phyloP scores from a whole-genome alignment of 2,797 vertebrate genomes.

The Lepilemur septentrionalis region DNA sequence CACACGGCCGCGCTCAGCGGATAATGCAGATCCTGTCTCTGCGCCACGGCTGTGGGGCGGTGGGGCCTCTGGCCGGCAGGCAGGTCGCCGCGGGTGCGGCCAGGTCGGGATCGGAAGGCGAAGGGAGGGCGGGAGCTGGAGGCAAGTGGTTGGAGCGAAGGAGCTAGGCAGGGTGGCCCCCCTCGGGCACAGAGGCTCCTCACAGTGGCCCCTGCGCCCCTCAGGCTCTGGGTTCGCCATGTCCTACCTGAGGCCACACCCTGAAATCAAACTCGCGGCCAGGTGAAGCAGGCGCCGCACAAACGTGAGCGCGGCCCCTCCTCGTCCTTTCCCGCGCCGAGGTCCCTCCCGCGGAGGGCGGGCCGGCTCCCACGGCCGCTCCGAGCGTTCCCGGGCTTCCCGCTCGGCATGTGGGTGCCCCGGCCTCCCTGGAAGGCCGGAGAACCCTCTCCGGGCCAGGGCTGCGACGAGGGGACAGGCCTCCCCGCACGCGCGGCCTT shows the following conservation, averaged over 20 bases:
- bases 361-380: not conserved
- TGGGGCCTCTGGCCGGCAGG: not conserved
- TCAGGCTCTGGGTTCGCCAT: slow-evolving; percentile 79
- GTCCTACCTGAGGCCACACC: slow-evolving; percentile 87
- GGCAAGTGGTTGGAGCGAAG: not conserved
- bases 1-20: not conserved
- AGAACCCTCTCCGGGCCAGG: not conserved
- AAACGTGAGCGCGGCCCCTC: slow-evolving; percentile 82
- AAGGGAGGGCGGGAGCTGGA: not conserved
- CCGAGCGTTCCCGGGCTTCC: not conserved
- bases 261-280: slow-evolving; percentile 84
- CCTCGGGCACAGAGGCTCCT: not conserved
- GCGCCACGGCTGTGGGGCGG: slow-evolving; percentile 29
- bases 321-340: slow-evolving; percentile 80
- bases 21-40: not conserved
- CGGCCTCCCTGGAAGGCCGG: not conserved
- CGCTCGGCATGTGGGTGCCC: slow-evolving; percentile 52
- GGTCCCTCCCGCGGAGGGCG: slow-evolving; percentile 75
- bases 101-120: not conserved
- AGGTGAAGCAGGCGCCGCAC: slow-evolving; percentile 82
- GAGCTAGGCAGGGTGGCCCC: not conserved
- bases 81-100: slow-evolving; percentile 27
- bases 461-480: not conserved
- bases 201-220: slow-evolving; percentile 61
- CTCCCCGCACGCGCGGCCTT: not conserved